Conservation (phyloP, 2,888 invertebrate genomes). For the Dryomyza anilis region DNA sequence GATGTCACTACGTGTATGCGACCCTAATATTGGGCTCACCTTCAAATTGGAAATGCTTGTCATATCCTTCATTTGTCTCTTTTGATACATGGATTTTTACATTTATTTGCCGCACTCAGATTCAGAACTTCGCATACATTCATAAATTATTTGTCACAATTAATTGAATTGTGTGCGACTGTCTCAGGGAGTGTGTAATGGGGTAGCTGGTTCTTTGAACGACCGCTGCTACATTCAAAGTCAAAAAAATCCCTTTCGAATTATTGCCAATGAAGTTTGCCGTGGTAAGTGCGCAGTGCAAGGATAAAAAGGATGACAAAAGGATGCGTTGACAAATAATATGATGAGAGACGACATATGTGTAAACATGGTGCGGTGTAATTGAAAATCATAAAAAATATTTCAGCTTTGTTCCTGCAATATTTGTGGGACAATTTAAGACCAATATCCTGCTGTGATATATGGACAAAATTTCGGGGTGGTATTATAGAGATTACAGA, state of each 20-base stretch:
- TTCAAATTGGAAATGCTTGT: conserved; percentile 60
- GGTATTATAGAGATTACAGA: conserved; percentile 11
- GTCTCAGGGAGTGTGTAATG: conserved; percentile 21
- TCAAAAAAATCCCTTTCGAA: conserved; percentile 22
- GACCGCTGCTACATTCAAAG: conserved; percentile 23
- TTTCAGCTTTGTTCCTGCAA: conserved; percentile 29
- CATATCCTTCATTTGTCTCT: conserved; percentile 58
- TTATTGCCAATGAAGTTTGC: conserved; percentile 1
- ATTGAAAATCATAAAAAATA: conserved; percentile 57
- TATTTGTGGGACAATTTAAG: conserved; percentile 57
- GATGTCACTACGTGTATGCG: conserved; percentile 20
- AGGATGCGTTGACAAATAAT: conserved; percentile 58
- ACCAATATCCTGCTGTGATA: conserved; percentile 59
- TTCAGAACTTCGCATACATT: conserved; percentile 39
- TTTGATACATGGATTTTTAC: conserved; percentile 37
- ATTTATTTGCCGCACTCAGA: conserved; percentile 12
- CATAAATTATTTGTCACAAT: conserved; percentile 57
- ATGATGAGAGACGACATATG: conserved; percentile 62
- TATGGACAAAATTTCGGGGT: conserved; percentile 39
- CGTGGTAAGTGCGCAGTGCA: neutral
- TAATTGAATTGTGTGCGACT: conserved; percentile 55
- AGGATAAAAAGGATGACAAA: conserved; percentile 35
- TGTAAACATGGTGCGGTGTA: conserved; percentile 59
- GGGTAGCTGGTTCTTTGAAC: conserved; percentile 20
- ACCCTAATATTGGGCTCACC: conserved; percentile 38